Conservation (phyloP, 2,113 vertebrate genomes). For the Acanthochromis polyacanthus region DNA sequence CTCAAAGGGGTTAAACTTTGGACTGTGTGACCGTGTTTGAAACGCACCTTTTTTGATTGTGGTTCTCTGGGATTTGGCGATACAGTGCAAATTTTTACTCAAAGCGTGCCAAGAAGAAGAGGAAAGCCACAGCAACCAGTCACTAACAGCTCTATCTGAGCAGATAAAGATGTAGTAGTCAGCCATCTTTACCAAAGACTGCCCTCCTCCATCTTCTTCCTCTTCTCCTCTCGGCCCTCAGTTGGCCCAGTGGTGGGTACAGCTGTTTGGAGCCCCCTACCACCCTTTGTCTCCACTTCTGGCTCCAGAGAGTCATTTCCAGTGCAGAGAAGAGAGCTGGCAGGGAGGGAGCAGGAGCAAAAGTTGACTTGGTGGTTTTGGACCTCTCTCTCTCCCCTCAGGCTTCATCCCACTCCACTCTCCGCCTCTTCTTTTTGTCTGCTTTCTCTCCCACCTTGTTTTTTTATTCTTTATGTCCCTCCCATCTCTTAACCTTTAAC, state of each 20-base stretch:
- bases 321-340: slow-evolving; percentile 52
- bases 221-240: slow-evolving; percentile 8
- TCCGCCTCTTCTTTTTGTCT: slow-evolving; percentile 57
- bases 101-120: neutral
- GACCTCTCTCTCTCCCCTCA: slow-evolving; percentile 13
- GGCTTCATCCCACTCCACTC: slow-evolving; percentile 47
- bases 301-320: slow-evolving; percentile 72
- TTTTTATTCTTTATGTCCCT: slow-evolving; percentile 2
- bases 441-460: slow-evolving; percentile 35
- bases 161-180: slow-evolving; percentile 35
- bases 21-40: slow-evolving; percentile 31
- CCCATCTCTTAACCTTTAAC: slow-evolving; percentile 40
- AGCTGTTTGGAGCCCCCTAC: slow-evolving; percentile 59
- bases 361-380: slow-evolving; percentile 47
- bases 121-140: slow-evolving; percentile 33
- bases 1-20: slow-evolving; percentile 32
- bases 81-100: slow-evolving; percentile 15
- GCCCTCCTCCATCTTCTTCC: slow-evolving; percentile 14
- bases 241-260: slow-evolving; percentile 46
- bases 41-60: neutral
- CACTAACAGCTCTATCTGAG: slow-evolving; percentile 24
- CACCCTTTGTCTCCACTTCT: slow-evolving; percentile 44
- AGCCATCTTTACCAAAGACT: slow-evolving; percentile 11
- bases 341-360: slow-evolving; percentile 44
- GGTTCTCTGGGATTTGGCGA: slow-evolving; percentile 32